Evolutionary conservation across 2,888 invertebrate genomes (phyloP).

Genomic region (Polymixis lichenea): DNA sequence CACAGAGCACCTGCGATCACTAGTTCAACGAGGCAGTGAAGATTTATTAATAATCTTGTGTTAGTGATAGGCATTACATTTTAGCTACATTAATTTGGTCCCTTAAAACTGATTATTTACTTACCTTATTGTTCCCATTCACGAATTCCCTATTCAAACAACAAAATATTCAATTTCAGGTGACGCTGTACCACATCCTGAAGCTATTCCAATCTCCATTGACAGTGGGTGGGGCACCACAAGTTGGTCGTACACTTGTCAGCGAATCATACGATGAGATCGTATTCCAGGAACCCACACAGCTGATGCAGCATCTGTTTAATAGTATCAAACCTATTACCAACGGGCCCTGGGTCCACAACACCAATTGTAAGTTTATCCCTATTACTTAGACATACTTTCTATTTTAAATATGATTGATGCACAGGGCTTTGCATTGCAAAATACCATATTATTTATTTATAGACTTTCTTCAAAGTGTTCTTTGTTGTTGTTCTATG

Average conservation of each 20-base stretch:
- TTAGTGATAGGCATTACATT: neutral
- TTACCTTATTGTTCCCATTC: no score
- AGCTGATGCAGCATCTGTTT: conserved; percentile 96
- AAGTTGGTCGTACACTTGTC: conserved; percentile 92
- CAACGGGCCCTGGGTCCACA: conserved; percentile 94
- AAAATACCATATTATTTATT: no score
- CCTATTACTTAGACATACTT: no score
- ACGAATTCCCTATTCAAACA: neutral
- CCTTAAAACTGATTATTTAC: neutral
- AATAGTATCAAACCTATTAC: conserved; percentile 94
- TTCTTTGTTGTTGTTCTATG: no score
- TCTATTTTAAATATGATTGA: neutral
- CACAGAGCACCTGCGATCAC: no score
- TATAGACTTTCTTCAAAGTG: no score
- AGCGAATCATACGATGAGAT: conserved; percentile 99
- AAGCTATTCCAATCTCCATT: conserved; percentile 97
- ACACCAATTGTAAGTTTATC: conserved; percentile 94
- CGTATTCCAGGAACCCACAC: conserved; percentile 97
- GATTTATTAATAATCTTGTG: neutral
- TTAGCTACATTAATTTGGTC: no score
- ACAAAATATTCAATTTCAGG: conserved; percentile 89
- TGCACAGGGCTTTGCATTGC: neutral
- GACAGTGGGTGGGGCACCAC: conserved; percentile 82
- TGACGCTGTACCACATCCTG: conserved; percentile 98
- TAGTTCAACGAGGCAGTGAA: no score